Percentiles rank a stretch among this genome's conserved stretches.
These are phyloP conservation scores for Lycocerus yunnanus DNA, from an alignment of 2,888 invertebrate genomes.

Conservation along the genomic window DNA sequence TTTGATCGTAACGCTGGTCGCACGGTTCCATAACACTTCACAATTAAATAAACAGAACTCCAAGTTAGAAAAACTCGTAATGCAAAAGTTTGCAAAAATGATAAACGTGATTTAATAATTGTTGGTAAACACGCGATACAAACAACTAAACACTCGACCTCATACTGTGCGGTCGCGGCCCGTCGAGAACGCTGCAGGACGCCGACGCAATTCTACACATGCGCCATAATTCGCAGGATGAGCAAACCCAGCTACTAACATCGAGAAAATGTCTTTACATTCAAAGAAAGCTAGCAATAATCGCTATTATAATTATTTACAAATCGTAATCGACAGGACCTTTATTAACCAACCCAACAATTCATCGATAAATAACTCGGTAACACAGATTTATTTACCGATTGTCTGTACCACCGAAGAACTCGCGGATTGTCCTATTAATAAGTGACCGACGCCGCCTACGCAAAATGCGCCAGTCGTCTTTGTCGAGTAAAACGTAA, in stretches of 20 bases:
- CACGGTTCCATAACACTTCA: background rate
- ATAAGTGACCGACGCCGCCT: background rate
- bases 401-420: background rate
- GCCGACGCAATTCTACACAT: conserved; percentile 30
- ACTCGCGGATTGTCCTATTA: background rate
- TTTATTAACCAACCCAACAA: background rate
- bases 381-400: background rate
- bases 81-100: conserved; percentile 4
- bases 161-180: conserved; percentile 36
- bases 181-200: conserved; percentile 30
- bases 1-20: background rate
- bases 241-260: conserved; percentile 14
- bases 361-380: background rate
- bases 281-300: background rate
- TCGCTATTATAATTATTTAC: background rate
- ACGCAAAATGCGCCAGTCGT: background rate
- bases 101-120: conserved; percentile 15
- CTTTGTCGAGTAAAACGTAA: background rate
- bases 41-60: background rate
- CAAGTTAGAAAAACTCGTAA: background rate
- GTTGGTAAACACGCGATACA: conserved; percentile 14
- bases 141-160: conserved; percentile 28
- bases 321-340: background rate
- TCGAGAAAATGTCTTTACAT: background rate
- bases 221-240: conserved; percentile 22